Conservation (phyloP, 2,113 vertebrate genomes). For the Campylomormyrus numenius region DNA sequence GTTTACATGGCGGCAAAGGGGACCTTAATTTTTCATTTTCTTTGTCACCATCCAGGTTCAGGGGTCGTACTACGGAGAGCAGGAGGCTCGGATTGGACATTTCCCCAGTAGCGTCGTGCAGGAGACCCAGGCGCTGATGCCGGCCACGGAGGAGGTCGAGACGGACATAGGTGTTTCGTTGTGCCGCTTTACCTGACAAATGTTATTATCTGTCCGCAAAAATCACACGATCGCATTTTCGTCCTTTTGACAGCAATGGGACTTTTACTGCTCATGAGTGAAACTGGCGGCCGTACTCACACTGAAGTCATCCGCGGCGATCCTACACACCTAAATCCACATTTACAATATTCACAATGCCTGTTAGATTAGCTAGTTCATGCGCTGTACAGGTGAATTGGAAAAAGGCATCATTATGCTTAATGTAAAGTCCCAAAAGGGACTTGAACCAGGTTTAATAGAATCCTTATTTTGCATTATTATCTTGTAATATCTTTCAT, state of each 20-base stretch:
- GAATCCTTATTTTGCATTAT: not conserved
- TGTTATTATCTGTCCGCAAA: not conserved
- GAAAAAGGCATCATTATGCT: not conserved
- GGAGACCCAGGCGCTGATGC: constrained; percentile 69
- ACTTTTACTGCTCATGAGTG: constrained; percentile 75
- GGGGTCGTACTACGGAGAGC: constrained; percentile 73
- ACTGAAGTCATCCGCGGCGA: not conserved
- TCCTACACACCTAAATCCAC: not conserved
- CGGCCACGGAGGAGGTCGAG: constrained; percentile 66
- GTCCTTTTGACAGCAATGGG: constrained; percentile 71
- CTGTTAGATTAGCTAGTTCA: not conserved
- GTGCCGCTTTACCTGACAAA: too few relatives aligned
- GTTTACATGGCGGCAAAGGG: not conserved
- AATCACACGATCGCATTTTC: not conserved
- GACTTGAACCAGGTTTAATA: not conserved
- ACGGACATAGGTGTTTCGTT: constrained; percentile 64
- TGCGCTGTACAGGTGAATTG: not conserved
- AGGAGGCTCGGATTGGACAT: constrained; percentile 71
- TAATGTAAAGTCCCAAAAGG: not conserved
- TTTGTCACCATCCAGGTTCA: constrained; percentile 62
- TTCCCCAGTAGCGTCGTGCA: constrained; percentile 78
- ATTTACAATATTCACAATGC: not conserved
- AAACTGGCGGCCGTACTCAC: not conserved
- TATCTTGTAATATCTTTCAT: not conserved
- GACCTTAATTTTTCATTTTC: not conserved